phyloP scores from a whole-genome alignment of 2,888 invertebrate genomes.

The Drosophila robusta region DNA sequence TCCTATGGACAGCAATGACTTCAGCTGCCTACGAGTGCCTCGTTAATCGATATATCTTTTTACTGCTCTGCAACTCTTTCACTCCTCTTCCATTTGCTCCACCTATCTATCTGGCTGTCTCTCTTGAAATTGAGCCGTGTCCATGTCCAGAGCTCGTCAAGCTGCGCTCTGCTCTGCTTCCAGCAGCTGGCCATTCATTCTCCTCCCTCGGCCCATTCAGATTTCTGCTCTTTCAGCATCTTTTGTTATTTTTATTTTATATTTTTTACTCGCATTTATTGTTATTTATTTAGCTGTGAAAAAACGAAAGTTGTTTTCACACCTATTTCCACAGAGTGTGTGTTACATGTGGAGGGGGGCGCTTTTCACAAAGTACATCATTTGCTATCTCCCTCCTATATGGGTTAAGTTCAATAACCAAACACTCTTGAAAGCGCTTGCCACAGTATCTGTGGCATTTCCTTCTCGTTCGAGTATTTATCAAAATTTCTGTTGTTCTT shows the following conservation, averaged over 20 bases:
- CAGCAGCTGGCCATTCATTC: constrained; percentile 48
- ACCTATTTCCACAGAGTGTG: constrained; percentile 43
- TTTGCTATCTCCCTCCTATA: constrained; percentile 30
- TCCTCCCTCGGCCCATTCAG: constrained; percentile 18
- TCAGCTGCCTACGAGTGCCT: constrained; percentile 61
- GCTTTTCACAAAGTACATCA: constrained; percentile 16
- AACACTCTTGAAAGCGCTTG: constrained; percentile 58
- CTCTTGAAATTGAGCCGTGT: constrained; percentile 72
- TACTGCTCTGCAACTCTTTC: constrained; percentile 52
- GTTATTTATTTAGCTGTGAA: constrained; percentile 75
- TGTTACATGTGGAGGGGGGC: not conserved
- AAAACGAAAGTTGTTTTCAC: constrained; percentile 75
- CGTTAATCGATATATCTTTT: constrained; percentile 73
- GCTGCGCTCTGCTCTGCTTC: constrained; percentile 22
- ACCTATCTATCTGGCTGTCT: constrained; percentile 20
- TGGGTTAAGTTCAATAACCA: constrained; percentile 74
- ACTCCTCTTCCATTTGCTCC: not conserved
- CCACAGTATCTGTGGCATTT: constrained; percentile 56
- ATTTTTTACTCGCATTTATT: constrained; percentile 51
- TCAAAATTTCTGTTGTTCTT: constrained; percentile 52
- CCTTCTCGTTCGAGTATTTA: constrained; percentile 43
- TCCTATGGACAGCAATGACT: constrained; percentile 54
- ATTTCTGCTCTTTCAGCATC: constrained; percentile 34
- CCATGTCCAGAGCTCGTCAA: constrained; percentile 54
- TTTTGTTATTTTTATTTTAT: constrained; percentile 50